Conservation (phyloP, 2,113 vertebrate species). For the Steatornis caripensis region DNA sequence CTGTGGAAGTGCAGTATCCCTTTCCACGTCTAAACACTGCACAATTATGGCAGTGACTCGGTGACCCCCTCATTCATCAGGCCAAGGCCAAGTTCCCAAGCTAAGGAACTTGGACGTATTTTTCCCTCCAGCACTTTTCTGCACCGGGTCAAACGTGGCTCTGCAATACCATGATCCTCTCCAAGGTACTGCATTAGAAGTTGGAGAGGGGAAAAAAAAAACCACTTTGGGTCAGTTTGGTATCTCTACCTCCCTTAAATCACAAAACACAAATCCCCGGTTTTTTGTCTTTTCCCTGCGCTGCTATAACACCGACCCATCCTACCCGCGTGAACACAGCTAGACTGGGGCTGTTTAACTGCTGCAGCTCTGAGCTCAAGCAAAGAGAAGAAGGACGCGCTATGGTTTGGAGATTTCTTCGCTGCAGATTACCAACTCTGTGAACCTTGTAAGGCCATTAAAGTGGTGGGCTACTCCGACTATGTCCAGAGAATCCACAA, state of each 20-base stretch:
- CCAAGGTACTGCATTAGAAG: not conserved
- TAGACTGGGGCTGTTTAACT: not conserved
- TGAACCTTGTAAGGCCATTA: not conserved
- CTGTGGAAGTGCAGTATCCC: slow-evolving; percentile 67
- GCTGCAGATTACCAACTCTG: not conserved
- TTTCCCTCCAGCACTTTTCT: not conserved
- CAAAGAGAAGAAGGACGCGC: accelerated
- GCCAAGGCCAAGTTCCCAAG: not conserved
- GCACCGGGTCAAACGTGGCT: accelerated
- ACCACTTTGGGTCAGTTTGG: not conserved
- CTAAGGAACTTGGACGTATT: not conserved
- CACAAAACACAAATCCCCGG: not conserved
- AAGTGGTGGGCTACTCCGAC: not conserved
- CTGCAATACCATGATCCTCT: accelerated
- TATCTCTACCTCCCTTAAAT: not conserved
- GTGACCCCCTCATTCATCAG: not conserved
- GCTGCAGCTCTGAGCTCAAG: not conserved
- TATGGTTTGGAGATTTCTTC: not conserved
- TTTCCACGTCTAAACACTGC: slow-evolving; percentile 71
- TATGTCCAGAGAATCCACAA: not conserved
- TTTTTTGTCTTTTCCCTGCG: not conserved
- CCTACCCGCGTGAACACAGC: accelerated
- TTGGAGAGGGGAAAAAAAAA: accelerated
- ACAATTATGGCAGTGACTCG: slow-evolving; percentile 24
- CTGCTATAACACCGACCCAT: not conserved